Evolutionary conservation across 1,140 invertebrate species (phyloP).

Genomic region (Ceratina calcarata): DNA sequence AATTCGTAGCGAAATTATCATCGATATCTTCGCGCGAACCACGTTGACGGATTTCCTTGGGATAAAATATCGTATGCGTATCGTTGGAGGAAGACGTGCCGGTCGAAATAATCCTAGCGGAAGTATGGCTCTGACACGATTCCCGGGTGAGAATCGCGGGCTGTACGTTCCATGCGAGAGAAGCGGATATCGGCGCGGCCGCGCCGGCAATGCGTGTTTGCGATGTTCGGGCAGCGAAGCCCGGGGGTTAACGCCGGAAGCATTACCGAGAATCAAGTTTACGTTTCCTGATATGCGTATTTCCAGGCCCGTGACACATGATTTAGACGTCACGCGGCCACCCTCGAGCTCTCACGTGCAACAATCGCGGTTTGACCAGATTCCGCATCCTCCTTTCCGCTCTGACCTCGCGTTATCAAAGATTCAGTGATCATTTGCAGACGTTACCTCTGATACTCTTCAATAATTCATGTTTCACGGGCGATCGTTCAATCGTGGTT

Average conservation of each 20-base stretch:
- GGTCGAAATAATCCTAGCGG: not conserved
- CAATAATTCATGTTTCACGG: too few relatives aligned
- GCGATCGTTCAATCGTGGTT: too few relatives aligned
- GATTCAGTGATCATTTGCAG: too few relatives aligned
- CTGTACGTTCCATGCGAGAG: not conserved
- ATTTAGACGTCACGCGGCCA: conserved; percentile 36
- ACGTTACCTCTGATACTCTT: too few relatives aligned
- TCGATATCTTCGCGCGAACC: too few relatives aligned
- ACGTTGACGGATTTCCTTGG: not conserved
- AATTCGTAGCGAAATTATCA: too few relatives aligned
- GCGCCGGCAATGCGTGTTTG: not conserved
- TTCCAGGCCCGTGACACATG: conserved; percentile 41
- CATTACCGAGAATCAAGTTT: conserved; percentile 49
- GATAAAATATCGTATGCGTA: not conserved
- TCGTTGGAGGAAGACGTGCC: not conserved
- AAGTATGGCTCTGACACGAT: not conserved
- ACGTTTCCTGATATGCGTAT: conserved; percentile 51
- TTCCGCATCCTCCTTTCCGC: too few relatives aligned
- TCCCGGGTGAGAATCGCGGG: not conserved
- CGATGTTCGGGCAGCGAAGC: not conserved
- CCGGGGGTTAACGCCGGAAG: conserved; percentile 36
- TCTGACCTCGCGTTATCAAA: too few relatives aligned
- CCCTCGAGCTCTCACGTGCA: too few relatives aligned
- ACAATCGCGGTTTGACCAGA: too few relatives aligned
- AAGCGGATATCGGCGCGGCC: not conserved